Base-by-base conservation (phyloP, 2,888 invertebrate genomes). In the Gnatocerus cornutus region DNA sequence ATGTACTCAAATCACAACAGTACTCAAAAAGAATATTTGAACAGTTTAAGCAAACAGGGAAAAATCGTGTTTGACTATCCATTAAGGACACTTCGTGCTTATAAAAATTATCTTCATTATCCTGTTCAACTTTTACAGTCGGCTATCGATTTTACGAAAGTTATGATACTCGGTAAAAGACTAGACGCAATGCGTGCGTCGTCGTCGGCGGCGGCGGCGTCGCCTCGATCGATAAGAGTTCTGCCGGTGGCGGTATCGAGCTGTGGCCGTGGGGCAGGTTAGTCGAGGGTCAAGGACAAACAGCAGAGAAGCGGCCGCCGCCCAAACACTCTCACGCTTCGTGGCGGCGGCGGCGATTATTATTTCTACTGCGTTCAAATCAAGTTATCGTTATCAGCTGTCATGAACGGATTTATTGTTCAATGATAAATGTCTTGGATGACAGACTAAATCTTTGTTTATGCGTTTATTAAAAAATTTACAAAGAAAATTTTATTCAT, bases 191-290 rank as follows among this genome's bases (percentile, higher is more conserved):
- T 76, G 74, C 74, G 75, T 71, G 64, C 76, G 74, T 62, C 73
- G 75, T 75, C 78, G 78, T 79, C 81, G 81, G 78, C 73, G 69
- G 63, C 68, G 73, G 74, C 70, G 73, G 69, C 73, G 73, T 58
- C 74, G 69, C 71, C 13, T 41, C 53, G 46, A 55, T 68, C 68
- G 68, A 68, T 68, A 71, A 62, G 69, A 70, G 73, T 73, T 75
- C 73, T 76, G 76, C 75, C 75, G 76, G 74, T 68, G 72, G 74
- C 68, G 69, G 63, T 75, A 77, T 75, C 73, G 78, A 77, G 78
- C 80, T 71, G 74, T 76, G 81, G 80, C 81, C 84, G 84, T 84
- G 83, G 80, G 84, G 85, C 84, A 84, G 84, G 85, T 84, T 84
- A 83, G 80, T 80, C 80, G 80, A 81, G 81, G 83, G 84, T 83